These are phyloP conservation scores for Podarcis muralis DNA, from an alignment of 2,113 vertebrate species.

Conservation along the genomic window DNA sequence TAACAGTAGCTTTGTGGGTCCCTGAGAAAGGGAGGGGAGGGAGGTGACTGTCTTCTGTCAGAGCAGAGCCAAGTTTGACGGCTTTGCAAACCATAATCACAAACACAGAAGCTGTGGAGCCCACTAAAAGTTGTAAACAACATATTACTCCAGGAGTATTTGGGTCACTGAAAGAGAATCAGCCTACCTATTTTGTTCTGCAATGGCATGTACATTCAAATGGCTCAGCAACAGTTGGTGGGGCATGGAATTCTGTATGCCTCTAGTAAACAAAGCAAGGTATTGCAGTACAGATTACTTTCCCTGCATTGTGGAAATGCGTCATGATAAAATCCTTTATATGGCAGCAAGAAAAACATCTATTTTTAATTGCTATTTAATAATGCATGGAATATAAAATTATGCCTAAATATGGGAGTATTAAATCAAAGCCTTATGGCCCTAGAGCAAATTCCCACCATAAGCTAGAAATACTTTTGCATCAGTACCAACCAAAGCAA, in stretches of 20 bases:
- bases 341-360: not conserved
- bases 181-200: not conserved
- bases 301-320: not conserved
- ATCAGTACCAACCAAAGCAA: not conserved
- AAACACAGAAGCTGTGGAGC: not conserved
- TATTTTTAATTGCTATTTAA: constrained; percentile 3
- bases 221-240: not conserved
- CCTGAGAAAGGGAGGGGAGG: not conserved
- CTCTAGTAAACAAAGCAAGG: not conserved
- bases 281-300: not conserved
- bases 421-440: not conserved
- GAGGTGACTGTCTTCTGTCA: not conserved
- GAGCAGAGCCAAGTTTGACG: not conserved
- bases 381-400: not conserved
- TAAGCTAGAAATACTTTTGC: not conserved
- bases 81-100: not conserved
- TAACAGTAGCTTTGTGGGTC: not conserved
- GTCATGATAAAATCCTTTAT: not conserved
- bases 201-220: not conserved
- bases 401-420: not conserved
- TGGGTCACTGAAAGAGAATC: not conserved
- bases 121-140: not conserved
- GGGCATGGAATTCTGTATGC: not conserved
- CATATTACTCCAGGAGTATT: not conserved
- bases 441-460: not conserved